Base-by-base conservation (phyloP, 2,888 invertebrate species). In the Rhagonycha fulva region DNA sequence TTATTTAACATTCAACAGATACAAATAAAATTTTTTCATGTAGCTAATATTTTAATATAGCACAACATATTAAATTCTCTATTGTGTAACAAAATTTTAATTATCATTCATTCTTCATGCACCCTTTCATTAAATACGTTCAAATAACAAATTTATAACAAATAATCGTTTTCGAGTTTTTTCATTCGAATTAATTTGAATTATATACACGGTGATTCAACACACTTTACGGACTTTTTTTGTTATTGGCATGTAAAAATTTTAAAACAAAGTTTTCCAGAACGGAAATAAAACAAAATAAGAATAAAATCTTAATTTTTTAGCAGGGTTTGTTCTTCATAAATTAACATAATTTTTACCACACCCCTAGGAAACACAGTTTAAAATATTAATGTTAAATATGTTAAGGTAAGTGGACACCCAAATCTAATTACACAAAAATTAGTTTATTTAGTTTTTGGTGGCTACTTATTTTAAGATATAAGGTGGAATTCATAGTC, bases 1-100 rank as follows among this genome's bases (percentile, higher is more conserved):
- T 24, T 66, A 24, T 66, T n/a, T 66, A 66, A 66, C 63, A 66
- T 26, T 66, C 24, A 66, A 66, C 63, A 66, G 63, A 66, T 66
- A 66, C 23, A 66, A 66, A 66, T 66, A 14, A 66, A 23, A 66
- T 24, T 66, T 23, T 24, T 23, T 24, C 23, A 66, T 19, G 63
- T 66, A 66, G 63, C 12, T 66, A 66, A 66, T 24, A 24, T 47
- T n/a, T 47, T 47, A 47, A 9, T 47, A n/a, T 47, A 47, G 47
- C 47, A n/a, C 47, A 47, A 47, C 47, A 47, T 47, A 47, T 47
- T 47, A 47, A 47, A 47, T 47, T n/a, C 47, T 47, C n/a, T 47
- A 47, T 47, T 47, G 47, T n/a, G n/a, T 47, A 47, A 47, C 47
- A 47, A 47, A 47, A 47, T 47, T 47, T 47, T 47, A n/a, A 47